These are phyloP conservation scores for Tadarida brasiliensis DNA, from an alignment of 2,797 vertebrate genomes.

Conservation along the genomic window DNA sequence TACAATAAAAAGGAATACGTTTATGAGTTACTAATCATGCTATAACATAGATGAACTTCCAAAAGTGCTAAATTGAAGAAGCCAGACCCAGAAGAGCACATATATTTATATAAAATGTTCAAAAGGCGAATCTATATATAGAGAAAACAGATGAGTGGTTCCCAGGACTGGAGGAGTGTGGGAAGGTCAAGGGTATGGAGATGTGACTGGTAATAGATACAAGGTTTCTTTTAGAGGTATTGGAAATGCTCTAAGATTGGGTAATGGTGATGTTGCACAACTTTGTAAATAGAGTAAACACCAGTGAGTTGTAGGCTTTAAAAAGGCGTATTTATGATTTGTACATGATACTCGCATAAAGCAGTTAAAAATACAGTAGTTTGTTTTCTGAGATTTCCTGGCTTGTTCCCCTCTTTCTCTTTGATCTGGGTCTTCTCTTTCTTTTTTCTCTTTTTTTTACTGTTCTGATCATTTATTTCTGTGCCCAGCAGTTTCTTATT, in stretches of 20 bases:
- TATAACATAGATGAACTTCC: neutral
- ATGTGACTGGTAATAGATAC: neutral
- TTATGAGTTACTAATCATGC: neutral
- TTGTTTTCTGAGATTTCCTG: slow-evolving; percentile 33
- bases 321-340: neutral
- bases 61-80: neutral
- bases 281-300: slow-evolving; percentile 30
- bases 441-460: neutral
- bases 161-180: neutral
- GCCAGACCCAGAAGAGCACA: neutral
- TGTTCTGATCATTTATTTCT: neutral
- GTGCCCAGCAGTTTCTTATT: neutral
- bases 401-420: neutral
- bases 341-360: neutral
- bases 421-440: neutral
- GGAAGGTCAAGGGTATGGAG: neutral
- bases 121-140: neutral
- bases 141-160: neutral
- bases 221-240: neutral
- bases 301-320: neutral
- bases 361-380: neutral
- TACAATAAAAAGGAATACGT: neutral
- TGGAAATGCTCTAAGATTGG: neutral
- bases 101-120: neutral
- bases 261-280: neutral